Conservation (phyloP, 2,888 invertebrate species). For the Philhelius pedissequus region DNA sequence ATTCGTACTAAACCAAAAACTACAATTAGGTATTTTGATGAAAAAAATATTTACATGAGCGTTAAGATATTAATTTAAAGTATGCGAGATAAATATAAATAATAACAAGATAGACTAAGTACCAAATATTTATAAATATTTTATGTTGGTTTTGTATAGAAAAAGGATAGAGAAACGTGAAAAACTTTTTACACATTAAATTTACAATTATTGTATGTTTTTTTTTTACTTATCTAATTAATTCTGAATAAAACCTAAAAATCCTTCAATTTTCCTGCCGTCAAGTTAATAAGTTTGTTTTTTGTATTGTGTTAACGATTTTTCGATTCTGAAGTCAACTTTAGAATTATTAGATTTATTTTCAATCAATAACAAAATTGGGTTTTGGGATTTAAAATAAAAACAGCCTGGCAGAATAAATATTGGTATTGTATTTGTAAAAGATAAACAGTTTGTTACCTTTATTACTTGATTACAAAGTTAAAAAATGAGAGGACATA, state of each 20-base stretch:
- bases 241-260: background rate
- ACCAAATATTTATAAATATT: background rate
- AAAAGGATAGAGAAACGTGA: background rate
- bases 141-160: background rate
- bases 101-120: background rate
- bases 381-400: too few species aligned
- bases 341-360: too few species aligned
- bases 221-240: conserved; percentile 3
- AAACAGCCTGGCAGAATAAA: too few species aligned
- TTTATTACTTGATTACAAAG: too few species aligned
- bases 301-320: too few species aligned
- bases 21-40: background rate
- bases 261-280: background rate
- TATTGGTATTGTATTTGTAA: too few species aligned
- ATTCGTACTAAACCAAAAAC: background rate
- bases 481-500: too few species aligned
- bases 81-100: background rate
- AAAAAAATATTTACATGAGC: background rate
- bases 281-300: background rate
- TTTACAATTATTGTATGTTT: conserved; percentile 4
- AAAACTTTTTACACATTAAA: conserved; percentile 9
- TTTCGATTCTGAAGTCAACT: too few species aligned
- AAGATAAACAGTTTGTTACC: too few species aligned
- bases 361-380: too few species aligned
- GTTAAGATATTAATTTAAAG: background rate